Evolutionary conservation across 1,140 invertebrate genomes (phyloP).

Genomic region (Neuroterus valhalla): DNA sequence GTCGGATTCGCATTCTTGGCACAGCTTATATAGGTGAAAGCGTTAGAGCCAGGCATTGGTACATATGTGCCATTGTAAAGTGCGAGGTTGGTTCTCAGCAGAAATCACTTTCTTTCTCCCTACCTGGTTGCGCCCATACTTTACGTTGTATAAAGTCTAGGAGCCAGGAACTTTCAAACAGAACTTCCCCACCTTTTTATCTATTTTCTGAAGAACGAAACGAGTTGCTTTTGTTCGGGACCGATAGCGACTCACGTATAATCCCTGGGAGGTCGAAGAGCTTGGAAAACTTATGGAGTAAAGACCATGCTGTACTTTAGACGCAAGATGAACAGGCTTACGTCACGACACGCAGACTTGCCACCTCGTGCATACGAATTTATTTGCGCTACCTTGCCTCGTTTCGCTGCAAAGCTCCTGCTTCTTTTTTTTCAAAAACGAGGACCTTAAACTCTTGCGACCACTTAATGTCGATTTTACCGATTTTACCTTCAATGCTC

Average conservation of each 20-base stretch:
- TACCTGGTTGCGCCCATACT: conserved; percentile 36
- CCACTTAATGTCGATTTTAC: conserved; percentile 18
- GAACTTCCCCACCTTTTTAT: conserved; percentile 63
- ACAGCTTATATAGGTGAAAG: background rate
- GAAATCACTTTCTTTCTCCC: conserved; percentile 62
- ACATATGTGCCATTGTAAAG: conserved; percentile 44
- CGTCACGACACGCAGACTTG: conserved; percentile 41
- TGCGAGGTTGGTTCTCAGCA: conserved; percentile 56
- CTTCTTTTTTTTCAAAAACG: background rate
- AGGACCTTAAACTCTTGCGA: background rate
- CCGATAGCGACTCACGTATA: conserved; percentile 63
- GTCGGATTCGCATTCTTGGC: conserved; percentile 13
- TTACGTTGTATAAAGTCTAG: conserved; percentile 59
- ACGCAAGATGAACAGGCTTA: conserved; percentile 56
- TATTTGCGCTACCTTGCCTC: conserved; percentile 7
- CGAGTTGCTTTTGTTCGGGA: conserved; percentile 62
- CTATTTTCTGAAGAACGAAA: conserved; percentile 61
- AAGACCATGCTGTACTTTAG: conserved; percentile 54
- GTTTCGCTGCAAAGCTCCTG: conserved; percentile 7
- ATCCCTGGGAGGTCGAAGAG: conserved; percentile 57
- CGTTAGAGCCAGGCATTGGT: background rate
- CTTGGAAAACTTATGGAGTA: conserved; percentile 58
- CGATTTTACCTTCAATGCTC: conserved; percentile 17
- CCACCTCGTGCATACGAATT: conserved; percentile 29
- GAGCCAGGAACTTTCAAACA: conserved; percentile 62